Evolutionary conservation across 2,797 vertebrate genomes (phyloP), one percentile per base, ranked within the genome.

Genomic region (Lutjanus campechanus): DNA sequence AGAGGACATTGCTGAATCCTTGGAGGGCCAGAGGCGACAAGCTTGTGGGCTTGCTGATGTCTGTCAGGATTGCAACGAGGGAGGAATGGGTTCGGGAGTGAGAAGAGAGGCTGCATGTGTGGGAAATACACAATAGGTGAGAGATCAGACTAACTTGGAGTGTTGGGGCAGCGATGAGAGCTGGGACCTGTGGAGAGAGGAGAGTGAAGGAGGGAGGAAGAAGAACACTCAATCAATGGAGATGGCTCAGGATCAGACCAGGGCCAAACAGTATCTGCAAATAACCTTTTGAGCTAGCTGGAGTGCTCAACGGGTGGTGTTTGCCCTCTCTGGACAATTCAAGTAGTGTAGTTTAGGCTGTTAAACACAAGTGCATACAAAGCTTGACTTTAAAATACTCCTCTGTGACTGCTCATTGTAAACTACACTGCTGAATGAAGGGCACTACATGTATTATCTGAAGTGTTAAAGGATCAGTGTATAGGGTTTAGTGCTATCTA

Each of bases 61-160:
- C 91, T 90, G 94, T 92, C 90, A 82, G 83, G 85, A 81, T 69
- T 79, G 84, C 77, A 70, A 76, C 49, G 22, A 8, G 66, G 29
- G 29, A 43, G 78, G 62, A 85, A 93, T 91, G 92, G 80, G 79
- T 89, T 83, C 69, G 67, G 83, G 82, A 79, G 73, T 11, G 73
- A 76, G 85, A 50, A 72, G 69, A 78, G 81, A 81, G 83, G 90
- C 77, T 87, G 82, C 86, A 90, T 89, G 76, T 91, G 90, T 91
- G 90, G 90, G 86, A 77, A 81, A 89, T 89, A 92, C 91, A 93
- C 90, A 93, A 79, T 84, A 88, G 88, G 92, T 71, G 89, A 94
- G 85, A 92, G 84, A 93, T 82, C 78, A 89, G 91, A 95, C 94
- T 95, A 95, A 95, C 94, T 95, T 95, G 93, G 92, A 92, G 94